phyloP scores from a whole-genome alignment of 92 coral and sea anemone species.

The Epizoanthus rinbou region DNA sequence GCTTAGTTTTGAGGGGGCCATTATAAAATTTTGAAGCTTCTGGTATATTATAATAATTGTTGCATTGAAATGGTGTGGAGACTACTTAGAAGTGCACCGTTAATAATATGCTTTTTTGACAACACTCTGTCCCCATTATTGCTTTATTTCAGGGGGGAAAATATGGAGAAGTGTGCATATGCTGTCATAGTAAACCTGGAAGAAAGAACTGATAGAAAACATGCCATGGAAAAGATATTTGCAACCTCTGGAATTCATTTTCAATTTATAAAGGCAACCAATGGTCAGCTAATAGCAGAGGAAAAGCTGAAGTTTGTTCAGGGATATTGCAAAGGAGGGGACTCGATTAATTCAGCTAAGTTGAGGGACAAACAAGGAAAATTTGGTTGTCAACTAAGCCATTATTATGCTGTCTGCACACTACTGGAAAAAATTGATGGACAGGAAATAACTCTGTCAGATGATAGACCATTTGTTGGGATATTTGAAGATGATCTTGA shows the following conservation, averaged over 20 bases:
- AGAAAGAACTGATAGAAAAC: neutral
- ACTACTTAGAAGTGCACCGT: too few species aligned
- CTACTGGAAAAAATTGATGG: slow-evolving; percentile 3
- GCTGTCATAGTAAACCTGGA: neutral
- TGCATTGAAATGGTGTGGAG: too few species aligned
- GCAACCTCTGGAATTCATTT: neutral
- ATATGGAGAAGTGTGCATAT: neutral
- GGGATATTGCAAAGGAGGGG: slow-evolving; percentile 25
- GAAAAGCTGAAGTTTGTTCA: neutral
- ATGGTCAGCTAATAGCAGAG: neutral
- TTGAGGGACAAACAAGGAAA: slow-evolving; percentile 14
- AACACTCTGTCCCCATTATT: too few species aligned
- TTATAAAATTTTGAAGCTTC: too few species aligned
- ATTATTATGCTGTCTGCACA: slow-evolving; percentile 3
- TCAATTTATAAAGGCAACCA: neutral
- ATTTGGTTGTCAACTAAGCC: neutral
- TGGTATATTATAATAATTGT: too few species aligned
- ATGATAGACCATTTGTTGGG: slow-evolving; percentile 20
- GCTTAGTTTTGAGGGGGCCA: too few species aligned
- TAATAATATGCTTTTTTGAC: too few species aligned
- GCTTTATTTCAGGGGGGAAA: neutral
- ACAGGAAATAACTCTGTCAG: neutral
- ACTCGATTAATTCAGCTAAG: neutral
- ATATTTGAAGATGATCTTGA: slow-evolving; percentile 19
- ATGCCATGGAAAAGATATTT: neutral